Evolutionary conservation across 1,140 invertebrate species (phyloP).

Genomic region (Drosophila biarmipes): DNA sequence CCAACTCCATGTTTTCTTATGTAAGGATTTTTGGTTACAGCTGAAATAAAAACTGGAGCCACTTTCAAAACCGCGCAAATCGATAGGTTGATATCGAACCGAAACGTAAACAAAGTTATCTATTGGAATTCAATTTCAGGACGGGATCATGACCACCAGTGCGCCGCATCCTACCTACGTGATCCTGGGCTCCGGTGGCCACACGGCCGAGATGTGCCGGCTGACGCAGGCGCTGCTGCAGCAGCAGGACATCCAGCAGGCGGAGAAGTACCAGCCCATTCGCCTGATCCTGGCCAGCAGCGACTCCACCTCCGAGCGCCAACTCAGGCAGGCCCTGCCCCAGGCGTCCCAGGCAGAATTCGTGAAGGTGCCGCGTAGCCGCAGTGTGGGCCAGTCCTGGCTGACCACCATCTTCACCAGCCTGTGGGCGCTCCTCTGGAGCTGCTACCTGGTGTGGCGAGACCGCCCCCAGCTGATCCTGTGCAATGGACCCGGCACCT

Average conservation of each 20-base stretch:
- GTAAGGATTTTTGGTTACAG: no score
- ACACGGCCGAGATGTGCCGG: constrained; percentile 95
- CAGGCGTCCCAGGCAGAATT: constrained; percentile 85
- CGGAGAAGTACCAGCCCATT: constrained; percentile 85
- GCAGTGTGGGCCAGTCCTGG: constrained; percentile 95
- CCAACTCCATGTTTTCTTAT: no score
- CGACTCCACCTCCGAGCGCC: constrained; percentile 89
- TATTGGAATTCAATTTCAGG: constrained; percentile 1
- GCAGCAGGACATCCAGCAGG: constrained; percentile 85
- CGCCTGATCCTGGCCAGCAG: constrained; percentile 92
- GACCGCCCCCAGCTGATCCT: constrained; percentile 91
- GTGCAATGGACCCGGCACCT: constrained; percentile 98
- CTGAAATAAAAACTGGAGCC: not conserved
- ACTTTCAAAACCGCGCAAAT: not conserved
- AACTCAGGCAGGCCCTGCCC: constrained; percentile 52
- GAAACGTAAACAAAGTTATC: constrained; percentile 9
- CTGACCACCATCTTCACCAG: constrained; percentile 92
- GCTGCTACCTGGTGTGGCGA: constrained; percentile 89
- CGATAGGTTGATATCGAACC: not conserved
- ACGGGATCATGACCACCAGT: constrained; percentile 10
- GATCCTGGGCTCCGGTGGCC: constrained; percentile 89
- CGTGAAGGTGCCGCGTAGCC: constrained; percentile 90
- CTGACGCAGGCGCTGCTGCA: constrained; percentile 87
- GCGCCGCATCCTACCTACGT: constrained; percentile 84
- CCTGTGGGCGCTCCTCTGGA: constrained; percentile 88